phyloP scores from a whole-genome alignment of 2,797 vertebrate species.

The Lutjanus argentimaculatus region DNA sequence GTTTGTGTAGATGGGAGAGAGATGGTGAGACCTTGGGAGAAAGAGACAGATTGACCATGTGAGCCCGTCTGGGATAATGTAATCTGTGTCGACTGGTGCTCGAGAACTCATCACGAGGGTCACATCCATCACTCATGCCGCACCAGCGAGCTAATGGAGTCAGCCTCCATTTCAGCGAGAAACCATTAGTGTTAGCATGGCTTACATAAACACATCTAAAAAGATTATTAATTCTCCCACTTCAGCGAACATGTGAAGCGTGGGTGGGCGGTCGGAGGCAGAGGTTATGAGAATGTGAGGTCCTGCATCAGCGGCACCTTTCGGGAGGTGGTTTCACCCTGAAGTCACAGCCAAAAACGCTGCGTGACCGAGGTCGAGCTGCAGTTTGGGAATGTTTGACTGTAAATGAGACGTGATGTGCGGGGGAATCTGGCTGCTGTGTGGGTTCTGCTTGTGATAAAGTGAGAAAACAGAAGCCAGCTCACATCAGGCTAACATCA shows the following conservation, averaged over 20 bases:
- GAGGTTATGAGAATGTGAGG: neutral
- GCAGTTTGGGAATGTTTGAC: neutral
- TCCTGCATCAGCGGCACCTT: neutral
- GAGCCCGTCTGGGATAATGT: slow-evolving; percentile 59
- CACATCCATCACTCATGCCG: slow-evolving; percentile 69
- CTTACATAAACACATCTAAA: slow-evolving; percentile 46
- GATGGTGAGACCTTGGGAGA: slow-evolving; percentile 17
- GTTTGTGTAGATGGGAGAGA: slow-evolving; percentile 25
- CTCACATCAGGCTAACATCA: slow-evolving; percentile 6
- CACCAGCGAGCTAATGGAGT: slow-evolving; percentile 68
- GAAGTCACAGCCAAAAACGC: neutral
- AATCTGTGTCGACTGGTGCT: slow-evolving; percentile 55
- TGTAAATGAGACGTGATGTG: slow-evolving; percentile 37
- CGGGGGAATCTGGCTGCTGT: neutral
- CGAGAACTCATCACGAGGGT: slow-evolving; percentile 51
- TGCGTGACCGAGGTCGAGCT: neutral
- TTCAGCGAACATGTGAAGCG: slow-evolving; percentile 8
- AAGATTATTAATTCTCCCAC: slow-evolving; percentile 35
- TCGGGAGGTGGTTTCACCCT: neutral
- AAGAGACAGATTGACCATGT: slow-evolving; percentile 32
- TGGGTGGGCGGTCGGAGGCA: neutral
- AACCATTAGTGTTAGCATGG: slow-evolving; percentile 55
- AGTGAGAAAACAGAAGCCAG: slow-evolving; percentile 22
- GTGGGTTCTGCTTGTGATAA: neutral
- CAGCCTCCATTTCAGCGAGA: slow-evolving; percentile 60